Conservation (phyloP, 2,797 vertebrate species). For the Botia almorhae region DNA sequence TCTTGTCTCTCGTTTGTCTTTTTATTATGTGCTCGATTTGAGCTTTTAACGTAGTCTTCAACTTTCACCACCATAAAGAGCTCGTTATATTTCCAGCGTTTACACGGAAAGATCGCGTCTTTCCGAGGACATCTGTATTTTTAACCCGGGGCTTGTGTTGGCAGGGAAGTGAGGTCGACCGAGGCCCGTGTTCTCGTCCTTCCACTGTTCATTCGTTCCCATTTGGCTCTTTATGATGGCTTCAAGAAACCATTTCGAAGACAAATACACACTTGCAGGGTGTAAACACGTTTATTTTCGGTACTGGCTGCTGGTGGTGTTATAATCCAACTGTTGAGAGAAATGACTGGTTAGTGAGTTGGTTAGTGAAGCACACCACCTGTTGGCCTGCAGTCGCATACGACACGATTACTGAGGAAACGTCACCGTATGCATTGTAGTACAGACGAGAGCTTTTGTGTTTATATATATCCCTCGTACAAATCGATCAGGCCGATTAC, state of each 20-base stretch:
- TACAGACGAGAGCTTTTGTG: not conserved
- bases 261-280: constrained; percentile 34
- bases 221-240: constrained; percentile 15
- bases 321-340: constrained; percentile 42
- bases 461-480: constrained; percentile 3
- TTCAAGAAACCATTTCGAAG: not conserved
- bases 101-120: not conserved
- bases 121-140: not conserved
- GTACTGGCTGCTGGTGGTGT: constrained; percentile 17
- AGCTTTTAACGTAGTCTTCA: constrained; percentile 15
- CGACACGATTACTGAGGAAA: not conserved
- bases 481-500: constrained; percentile 20
- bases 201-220: constrained; percentile 4
- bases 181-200: constrained; percentile 5
- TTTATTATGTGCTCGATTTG: not conserved
- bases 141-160: not conserved
- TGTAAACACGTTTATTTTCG: constrained; percentile 38
- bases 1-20: not conserved
- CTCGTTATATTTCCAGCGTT: not conserved
- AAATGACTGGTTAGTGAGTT: constrained; percentile 49
- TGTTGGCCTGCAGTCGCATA: constrained; percentile 76
- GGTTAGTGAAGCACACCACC: constrained; percentile 75
- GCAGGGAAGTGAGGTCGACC: not conserved
- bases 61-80: not conserved
- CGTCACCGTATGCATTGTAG: not conserved